Base-by-base conservation (phyloP, 2,888 invertebrate species). In the Ichneumoninae sp. region DNA sequence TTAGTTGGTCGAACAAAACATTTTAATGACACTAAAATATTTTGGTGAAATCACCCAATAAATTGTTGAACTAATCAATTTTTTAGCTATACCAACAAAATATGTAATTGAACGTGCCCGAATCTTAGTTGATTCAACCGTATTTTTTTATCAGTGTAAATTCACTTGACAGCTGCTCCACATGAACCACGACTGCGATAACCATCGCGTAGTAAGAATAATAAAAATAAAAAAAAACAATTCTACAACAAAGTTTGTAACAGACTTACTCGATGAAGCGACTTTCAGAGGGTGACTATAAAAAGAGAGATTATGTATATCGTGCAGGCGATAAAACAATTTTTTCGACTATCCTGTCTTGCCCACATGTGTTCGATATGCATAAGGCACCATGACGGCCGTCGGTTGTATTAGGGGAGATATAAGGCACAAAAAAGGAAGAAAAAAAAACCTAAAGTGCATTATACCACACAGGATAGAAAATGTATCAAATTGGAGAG, bases 401-500 rank as follows among this genome's bases (percentile, higher is more conserved):
- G 19, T 70, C 65, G n/a, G 30, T 7, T 50, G 57, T 36, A 40
- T 33, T 57, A 75, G 80, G 71, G 71, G 76, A 72, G 80, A 82
- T 33, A 74, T 52, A 50, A 60, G 71, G 71, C 66, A 70, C 47
- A 83, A 78, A 70, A 83, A 83, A 74, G 68, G 75, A 78, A 82
- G 86, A 87, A 85, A 86, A 88, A 87, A 88, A 89, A 87, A 87
- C 83, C 79, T 82, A 86, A 88, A 88, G 87, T 84, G 84, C 86
- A 87, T 84, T 77, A 80, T 62, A 66, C 80, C 75, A 87, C 84
- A 75, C 86, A 86, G 89, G 88, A 90, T 88, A 89, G 88, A 88
- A 91, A 91, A 91, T 92, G 91, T 91, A 92, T 92, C 89, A 91
- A 92, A 92, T 92, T 92, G 92, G 90, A 91, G 91, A 92, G 91